Conservation (phyloP, 2,888 invertebrate genomes). For the Eupithecia insigniata region DNA sequence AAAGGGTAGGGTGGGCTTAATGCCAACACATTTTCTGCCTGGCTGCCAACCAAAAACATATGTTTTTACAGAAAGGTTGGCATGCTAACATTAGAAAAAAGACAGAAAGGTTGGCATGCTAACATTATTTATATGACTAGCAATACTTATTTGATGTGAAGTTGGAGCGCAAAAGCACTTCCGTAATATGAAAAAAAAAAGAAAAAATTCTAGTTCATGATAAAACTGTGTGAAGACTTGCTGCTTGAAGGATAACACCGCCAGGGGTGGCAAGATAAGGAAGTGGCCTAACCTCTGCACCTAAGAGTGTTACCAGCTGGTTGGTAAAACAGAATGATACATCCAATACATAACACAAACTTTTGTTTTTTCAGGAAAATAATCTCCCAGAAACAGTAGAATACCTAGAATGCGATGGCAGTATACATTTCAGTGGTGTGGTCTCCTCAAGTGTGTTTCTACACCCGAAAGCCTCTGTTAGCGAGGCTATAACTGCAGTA, state of each 20-base stretch:
- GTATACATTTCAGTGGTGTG: constrained; percentile 88
- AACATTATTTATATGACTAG: too few species aligned
- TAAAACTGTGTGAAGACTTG: too few species aligned
- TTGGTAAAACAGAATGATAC: neutral
- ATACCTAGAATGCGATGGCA: constrained; percentile 86
- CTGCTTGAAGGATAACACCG: neutral
- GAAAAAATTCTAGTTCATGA: neutral
- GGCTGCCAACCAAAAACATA: too few species aligned
- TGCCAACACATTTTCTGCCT: too few species aligned
- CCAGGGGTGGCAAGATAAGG: neutral
- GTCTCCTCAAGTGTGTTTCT: constrained; percentile 91
- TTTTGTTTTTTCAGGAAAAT: constrained; percentile 65
- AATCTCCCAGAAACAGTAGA: constrained; percentile 77
- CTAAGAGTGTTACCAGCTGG: neutral
- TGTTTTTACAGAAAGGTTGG: too few species aligned
- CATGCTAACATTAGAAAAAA: too few species aligned
- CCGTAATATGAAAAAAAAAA: neutral
- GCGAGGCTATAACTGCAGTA: constrained; percentile 88
- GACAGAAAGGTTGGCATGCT: too few species aligned
- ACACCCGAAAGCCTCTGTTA: constrained; percentile 89
- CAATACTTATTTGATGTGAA: too few species aligned
- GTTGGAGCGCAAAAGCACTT: too few species aligned
- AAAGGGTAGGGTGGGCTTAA: too few species aligned
- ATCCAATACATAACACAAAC: neutral
- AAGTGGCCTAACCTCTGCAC: neutral